A percentile compares a stretch with the other conserved stretches of the same genome.
Conservation (phyloP, 2,888 invertebrate species). For the Chaitophorus viminalis region DNA sequence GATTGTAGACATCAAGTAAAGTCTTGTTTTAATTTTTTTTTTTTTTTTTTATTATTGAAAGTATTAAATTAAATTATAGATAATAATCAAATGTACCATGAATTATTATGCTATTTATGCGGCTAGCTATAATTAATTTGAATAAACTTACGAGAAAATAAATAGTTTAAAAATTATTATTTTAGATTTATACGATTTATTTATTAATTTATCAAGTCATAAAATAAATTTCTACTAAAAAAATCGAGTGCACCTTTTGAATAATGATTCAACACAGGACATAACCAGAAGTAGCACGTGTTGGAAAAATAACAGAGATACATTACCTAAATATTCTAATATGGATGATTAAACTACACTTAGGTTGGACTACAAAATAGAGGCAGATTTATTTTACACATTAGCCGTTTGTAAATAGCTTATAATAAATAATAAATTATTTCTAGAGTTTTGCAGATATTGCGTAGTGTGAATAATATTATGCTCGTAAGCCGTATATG, state of each 20-base stretch:
- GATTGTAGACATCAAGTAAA: too few relatives aligned
- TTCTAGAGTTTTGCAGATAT: background rate
- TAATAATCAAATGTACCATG: too few relatives aligned
- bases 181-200: too few relatives aligned
- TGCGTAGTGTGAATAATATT: background rate
- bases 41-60: too few relatives aligned
- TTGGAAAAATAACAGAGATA: background rate
- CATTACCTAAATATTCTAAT: conserved; percentile 2
- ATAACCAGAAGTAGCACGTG: conserved; percentile 30
- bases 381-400: conserved; percentile 28
- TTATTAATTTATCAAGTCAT: background rate
- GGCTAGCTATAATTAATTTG: too few relatives aligned
- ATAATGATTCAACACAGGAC: conserved; percentile 8
- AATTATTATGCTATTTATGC: too few relatives aligned
- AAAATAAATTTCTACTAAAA: background rate
- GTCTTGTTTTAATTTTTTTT: too few relatives aligned
- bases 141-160: too few relatives aligned
- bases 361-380: conserved; percentile 17
- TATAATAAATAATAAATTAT: conserved; percentile 28
- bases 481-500: background rate
- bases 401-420: conserved; percentile 13
- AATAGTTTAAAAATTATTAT: too few relatives aligned
- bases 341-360: conserved; percentile 35
- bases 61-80: too few relatives aligned
- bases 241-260: background rate